Evolutionary conservation across 1,140 invertebrate genomes (phyloP).

Genomic region (Heliconius nattereri): DNA sequence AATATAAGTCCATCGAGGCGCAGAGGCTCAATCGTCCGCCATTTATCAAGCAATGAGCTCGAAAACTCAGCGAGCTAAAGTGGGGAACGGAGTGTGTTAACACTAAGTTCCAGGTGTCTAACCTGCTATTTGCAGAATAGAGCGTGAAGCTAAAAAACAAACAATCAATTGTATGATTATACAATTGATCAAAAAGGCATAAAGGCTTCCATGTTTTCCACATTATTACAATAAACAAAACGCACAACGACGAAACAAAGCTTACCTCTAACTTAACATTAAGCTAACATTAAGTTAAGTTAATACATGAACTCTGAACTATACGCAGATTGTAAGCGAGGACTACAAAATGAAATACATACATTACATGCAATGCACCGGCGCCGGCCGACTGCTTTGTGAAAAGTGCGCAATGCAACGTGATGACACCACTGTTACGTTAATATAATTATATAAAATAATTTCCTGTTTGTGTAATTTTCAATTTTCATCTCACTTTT

Average conservation of each 20-base stretch:
- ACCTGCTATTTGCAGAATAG: too few species aligned
- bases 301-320: conserved; percentile 9
- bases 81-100: too few species aligned
- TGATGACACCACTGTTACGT: conserved; percentile 17
- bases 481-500: conserved; percentile 7
- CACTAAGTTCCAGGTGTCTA: too few species aligned
- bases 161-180: too few species aligned
- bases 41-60: too few species aligned
- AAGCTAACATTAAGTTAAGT: background rate
- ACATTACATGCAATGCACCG: background rate
- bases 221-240: background rate
- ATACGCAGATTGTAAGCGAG: background rate
- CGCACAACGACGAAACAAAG: background rate
- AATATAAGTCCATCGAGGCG: too few species aligned
- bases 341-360: background rate
- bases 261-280: background rate
- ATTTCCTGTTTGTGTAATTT: conserved; percentile 14
- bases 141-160: too few species aligned
- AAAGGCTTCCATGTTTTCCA: too few species aligned
- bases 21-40: too few species aligned
- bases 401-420: conserved; percentile 14
- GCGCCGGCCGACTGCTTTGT: background rate
- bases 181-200: too few species aligned
- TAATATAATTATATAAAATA: background rate
- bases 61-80: too few species aligned